Evolutionary conservation across 2,113 vertebrate genomes (phyloP).

Genomic region (Oncorhynchus nerka): DNA sequence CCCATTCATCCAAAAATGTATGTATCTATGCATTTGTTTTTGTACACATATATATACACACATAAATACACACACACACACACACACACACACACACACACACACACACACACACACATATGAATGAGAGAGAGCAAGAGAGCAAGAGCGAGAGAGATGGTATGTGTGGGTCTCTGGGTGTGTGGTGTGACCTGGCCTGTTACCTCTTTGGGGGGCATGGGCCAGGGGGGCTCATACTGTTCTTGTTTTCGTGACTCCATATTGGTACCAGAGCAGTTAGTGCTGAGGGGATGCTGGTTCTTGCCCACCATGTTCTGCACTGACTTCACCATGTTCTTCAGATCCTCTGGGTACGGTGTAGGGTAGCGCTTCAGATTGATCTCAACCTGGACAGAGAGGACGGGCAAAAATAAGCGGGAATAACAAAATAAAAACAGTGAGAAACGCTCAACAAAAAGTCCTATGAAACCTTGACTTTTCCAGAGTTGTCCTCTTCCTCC

Average conservation of each 20-base stretch:
- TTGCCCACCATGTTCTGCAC: constrained; percentile 98
- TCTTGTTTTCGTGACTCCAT: constrained; percentile 88
- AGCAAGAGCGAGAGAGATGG: too few relatives aligned
- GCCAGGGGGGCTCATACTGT: constrained; percentile 95
- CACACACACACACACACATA: too few relatives aligned
- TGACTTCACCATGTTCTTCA: constrained; percentile 99
- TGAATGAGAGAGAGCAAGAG: too few relatives aligned
- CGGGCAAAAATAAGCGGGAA: neutral
- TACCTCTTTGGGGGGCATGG: constrained; percentile 92
- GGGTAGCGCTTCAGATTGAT: constrained; percentile 98
- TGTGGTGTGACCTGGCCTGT: neutral
- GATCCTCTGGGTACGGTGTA: constrained; percentile 96
- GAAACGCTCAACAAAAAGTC: neutral
- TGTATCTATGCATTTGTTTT: neutral
- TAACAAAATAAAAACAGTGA: neutral
- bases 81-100: too few relatives aligned
- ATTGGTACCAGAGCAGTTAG: constrained; percentile 81
- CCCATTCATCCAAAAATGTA: too few relatives aligned
- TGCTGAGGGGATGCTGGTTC: constrained; percentile 78
- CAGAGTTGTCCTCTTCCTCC: constrained; percentile 91
- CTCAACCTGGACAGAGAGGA: constrained; percentile 80
- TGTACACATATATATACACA: neutral
- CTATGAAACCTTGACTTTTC: constrained; percentile 92
- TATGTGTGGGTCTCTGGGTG: too few relatives aligned
- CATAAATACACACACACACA: too few relatives aligned